Base-by-base conservation (phyloP, 2,797 vertebrate genomes). In the Pangasius larnaudii region DNA sequence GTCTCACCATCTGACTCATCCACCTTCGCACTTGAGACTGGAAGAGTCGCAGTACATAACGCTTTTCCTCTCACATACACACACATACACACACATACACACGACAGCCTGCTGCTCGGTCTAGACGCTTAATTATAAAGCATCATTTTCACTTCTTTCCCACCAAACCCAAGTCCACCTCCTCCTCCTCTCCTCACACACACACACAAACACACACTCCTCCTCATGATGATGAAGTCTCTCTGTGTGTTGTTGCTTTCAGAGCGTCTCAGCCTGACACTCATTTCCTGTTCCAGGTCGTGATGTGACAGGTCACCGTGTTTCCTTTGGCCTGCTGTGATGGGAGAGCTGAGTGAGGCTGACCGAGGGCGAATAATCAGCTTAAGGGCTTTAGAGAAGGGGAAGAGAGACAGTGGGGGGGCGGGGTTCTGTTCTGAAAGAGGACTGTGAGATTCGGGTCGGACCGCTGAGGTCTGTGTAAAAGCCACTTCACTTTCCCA, bases 331-430 rank as follows among this genome's bases (percentile, higher is more conserved):
- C 83, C 30, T 61, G 82, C 74, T 79, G 85, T 87, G 63, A n/a
- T 88, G 74, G 79, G 58, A 88, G 85, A 69, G n/a, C 63, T 85
- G 67, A 39, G 11, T 24, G 58, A 13, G 30, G 30, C 53, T 82
- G 74, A 82, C 58, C 59, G 18, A 59, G 42, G 72, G 58, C 39
- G 67, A 86, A 84, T 87, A 88, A 91, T 74, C 87, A 77, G 87
- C 78, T 89, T 88, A 91, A 84, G 30, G 84, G 75, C 65, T 88
- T 89, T 86, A 84, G 49, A 71, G 51, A 6, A 72, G 49, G 49
- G 9, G 16, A 72, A 80, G 65, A 84, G 78, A 82, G 39, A 78
- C 22, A 77, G 69, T n/a, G 36, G 86, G 75, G 10, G 58, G 39
- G 22, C 0, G 16, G 36, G 58, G 36, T n/a, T 46, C 56, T 46